Conservation (phyloP, 2,113 vertebrate genomes). For the Rhinoderma darwinii region DNA sequence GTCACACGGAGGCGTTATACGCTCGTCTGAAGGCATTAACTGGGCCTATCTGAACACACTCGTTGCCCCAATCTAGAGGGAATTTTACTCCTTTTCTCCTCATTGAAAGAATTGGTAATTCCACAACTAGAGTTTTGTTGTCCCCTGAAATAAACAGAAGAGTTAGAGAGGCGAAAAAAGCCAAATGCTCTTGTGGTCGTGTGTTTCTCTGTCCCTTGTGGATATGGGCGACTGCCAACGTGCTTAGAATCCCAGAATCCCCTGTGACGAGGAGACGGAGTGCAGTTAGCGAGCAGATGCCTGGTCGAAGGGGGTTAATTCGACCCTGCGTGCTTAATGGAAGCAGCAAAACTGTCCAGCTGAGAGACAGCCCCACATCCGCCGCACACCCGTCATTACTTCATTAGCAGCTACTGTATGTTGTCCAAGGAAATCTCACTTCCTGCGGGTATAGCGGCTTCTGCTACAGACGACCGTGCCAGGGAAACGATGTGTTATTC, state of each 20-base stretch:
- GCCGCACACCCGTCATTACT: constrained; percentile 47
- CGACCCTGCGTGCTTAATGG: constrained; percentile 4
- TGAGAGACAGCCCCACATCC: constrained; percentile 42
- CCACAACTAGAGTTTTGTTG: not conserved
- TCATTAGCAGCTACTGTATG: constrained; percentile 54
- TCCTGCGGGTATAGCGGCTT: constrained; percentile 28
- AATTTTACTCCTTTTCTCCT: not conserved
- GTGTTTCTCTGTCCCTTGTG: not conserved
- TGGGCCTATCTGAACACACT: too few species aligned
- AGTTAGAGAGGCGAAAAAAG: not conserved
- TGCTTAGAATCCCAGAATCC: not conserved
- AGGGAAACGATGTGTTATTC: not conserved
- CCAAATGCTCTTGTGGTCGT: not conserved
- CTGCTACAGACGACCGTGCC: not conserved
- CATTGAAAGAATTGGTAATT: not conserved
- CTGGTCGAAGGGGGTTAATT: constrained; percentile 3
- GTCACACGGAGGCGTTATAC: too few species aligned
- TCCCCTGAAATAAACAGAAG: not conserved
- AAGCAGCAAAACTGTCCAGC: constrained; percentile 33
- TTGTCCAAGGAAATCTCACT: constrained; percentile 40
- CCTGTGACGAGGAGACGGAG: not conserved
- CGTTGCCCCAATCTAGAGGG: not conserved
- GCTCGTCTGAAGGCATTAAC: too few species aligned
- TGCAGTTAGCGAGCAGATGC: not conserved
- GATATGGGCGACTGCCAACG: not conserved